Evolutionary conservation across 2,888 invertebrate genomes (phyloP), one percentile per base, ranked within the genome.

Genomic region (Amiota communis): DNA sequence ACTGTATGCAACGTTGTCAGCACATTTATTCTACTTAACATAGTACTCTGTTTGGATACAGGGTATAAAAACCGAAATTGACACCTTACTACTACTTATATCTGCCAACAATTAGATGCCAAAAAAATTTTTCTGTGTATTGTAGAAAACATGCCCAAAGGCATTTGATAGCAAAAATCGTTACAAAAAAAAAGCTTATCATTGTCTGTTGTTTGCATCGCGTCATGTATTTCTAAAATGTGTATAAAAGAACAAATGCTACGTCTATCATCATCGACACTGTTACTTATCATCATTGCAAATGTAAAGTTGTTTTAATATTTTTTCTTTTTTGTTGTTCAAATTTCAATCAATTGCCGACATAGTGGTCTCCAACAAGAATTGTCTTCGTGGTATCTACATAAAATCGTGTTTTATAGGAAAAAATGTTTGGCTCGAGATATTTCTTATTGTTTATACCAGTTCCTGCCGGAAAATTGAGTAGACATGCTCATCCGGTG

Each of bases 291-390:
- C 6, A 6, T 6, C 36, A 36, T 20, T 59, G 59, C 36, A 20
- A 59, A 53, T 71, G 69, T 49, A 79, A 81, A 80, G 81, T 82
- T 81, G 76, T 78, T 4, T 6, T 36, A 2, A 36, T 36, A 36
- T 36, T 36, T 36, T 36, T 36, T 36, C 36, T 36, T 36, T 36
- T 47, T 71, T 23, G 68, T 78, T 75, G 75, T 36, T 36, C 75
- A 81, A 81, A 84, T 86, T 84, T 82, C 87, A 87, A 87, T 86
- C 88, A 86, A 87, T 87, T 87, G 86, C 79, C 78, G 76, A 80
- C 75, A 74, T 67, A 6, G 36, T 36, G 73, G 76, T 75, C 74
- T 49, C 51, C 49, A 67, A 49, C 49, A n/a, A 20, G 65, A 47
- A 23, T 63, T 63, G 36, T 36, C 4, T 36, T 36, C 36, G 6